Percentiles rank a stretch among this genome's conserved stretches.
phyloP scores from a whole-genome alignment of 2,797 vertebrate genomes.

The Liparis tanakae region DNA sequence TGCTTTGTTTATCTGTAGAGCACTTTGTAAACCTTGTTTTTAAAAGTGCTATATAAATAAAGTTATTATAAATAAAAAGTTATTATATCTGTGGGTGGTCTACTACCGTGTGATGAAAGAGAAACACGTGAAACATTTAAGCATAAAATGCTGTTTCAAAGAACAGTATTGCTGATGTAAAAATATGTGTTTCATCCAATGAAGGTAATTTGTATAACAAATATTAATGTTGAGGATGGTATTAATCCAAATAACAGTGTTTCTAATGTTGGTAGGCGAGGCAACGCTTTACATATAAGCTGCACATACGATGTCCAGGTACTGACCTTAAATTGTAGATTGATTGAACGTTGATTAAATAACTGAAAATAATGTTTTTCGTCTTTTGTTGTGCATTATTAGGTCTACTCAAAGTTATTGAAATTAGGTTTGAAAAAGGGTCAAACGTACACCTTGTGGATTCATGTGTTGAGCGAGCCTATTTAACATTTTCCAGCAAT shows the following conservation, averaged over 20 bases:
- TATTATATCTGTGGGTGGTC: neutral
- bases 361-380: too few species aligned
- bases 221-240: neutral
- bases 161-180: neutral
- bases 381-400: neutral
- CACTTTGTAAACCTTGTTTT: too few species aligned
- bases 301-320: too few species aligned
- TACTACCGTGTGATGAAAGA: neutral
- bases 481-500: slow-evolving; percentile 1
- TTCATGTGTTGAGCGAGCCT: neutral
- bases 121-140: neutral
- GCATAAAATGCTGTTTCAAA: neutral
- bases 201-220: neutral
- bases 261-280: neutral
- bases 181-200: neutral
- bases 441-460: neutral
- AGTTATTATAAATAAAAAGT: too few species aligned
- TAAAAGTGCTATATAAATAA: too few species aligned
- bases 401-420: neutral
- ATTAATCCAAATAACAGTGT: neutral
- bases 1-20: too few species aligned
- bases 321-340: too few species aligned
- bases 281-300: too few species aligned
- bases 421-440: neutral
- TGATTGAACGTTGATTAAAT: too few species aligned